Percentiles rank a stretch among this genome's conserved stretches.
Conservation (phyloP, 1,140 invertebrate species). For the Hylaeus volcanicus region DNA sequence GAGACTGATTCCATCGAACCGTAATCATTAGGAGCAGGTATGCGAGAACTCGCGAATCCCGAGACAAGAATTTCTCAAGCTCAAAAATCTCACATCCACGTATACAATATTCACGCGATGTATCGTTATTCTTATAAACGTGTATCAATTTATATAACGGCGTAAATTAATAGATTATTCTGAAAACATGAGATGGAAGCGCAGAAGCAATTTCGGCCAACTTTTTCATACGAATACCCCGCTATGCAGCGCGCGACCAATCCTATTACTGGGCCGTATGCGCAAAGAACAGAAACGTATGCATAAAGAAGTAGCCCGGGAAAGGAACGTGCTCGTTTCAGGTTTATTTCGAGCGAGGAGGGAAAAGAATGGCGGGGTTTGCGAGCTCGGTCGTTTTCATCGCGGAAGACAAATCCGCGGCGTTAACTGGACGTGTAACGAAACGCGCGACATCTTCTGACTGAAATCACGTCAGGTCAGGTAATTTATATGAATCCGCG, state of each 20-base stretch:
- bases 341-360: slow-evolving; percentile 10
- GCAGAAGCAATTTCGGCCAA: too few relatives aligned
- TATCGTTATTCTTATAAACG: too few relatives aligned
- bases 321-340: neutral
- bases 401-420: slow-evolving; percentile 38
- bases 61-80: too few relatives aligned
- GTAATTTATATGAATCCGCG: slow-evolving; percentile 52
- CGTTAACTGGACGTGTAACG: slow-evolving; percentile 50
- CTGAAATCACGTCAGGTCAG: slow-evolving; percentile 40
- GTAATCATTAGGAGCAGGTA: slow-evolving; percentile 6
- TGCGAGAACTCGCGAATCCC: too few relatives aligned
- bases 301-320: slow-evolving; percentile 4
- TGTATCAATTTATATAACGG: too few relatives aligned
- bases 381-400: slow-evolving; percentile 17
- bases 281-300: slow-evolving; percentile 16
- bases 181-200: too few relatives aligned
- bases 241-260: neutral
- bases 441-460: slow-evolving; percentile 10
- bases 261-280: neutral
- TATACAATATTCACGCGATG: too few relatives aligned
- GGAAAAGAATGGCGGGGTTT: slow-evolving; percentile 7
- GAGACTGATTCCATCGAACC: neutral
- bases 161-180: too few relatives aligned
- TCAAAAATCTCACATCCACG: too few relatives aligned
- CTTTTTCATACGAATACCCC: too few relatives aligned